phyloP scores from a whole-genome alignment of 2,113 vertebrate genomes.

The Cephalopholis sonnerati region DNA sequence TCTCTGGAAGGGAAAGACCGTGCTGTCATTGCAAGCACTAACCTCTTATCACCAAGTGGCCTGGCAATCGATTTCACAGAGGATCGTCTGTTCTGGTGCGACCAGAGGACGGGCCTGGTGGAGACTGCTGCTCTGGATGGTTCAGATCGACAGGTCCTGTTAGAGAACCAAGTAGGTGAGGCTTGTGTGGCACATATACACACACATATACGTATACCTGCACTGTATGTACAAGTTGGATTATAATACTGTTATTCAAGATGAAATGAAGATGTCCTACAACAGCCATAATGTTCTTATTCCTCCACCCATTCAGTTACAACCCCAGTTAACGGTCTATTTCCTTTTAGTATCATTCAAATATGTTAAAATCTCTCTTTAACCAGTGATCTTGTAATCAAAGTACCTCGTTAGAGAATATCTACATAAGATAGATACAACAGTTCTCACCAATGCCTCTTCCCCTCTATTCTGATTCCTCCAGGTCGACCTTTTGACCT shows the following conservation, averaged over 20 bases:
- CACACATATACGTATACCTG: conserved; percentile 11
- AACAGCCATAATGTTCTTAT: no score
- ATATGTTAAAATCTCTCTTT: neutral
- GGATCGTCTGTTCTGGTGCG: conserved; percentile 92
- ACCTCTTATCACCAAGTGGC: conserved; percentile 89
- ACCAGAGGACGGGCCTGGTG: conserved; percentile 85
- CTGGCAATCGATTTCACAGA: conserved; percentile 89
- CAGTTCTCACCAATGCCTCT: neutral
- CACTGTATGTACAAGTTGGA: neutral
- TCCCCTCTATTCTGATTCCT: conserved; percentile 36
- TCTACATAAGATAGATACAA: neutral
- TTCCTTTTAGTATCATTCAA: neutral
- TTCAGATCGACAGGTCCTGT: conserved; percentile 87
- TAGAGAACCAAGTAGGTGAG: conserved; percentile 97
- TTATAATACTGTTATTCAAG: accelerated
- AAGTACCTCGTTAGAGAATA: neutral
- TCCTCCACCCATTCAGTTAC: neutral
- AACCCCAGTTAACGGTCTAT: neutral
- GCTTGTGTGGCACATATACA: conserved; percentile 74
- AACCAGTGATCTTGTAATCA: neutral
- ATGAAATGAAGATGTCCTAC: neutral
- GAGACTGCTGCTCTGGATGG: conserved; percentile 91
- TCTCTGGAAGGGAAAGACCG: conserved; percentile 87
- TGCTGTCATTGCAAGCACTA: conserved; percentile 79
- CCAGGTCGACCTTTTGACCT: conserved; percentile 90